phyloP scores from a whole-genome alignment of 2,888 invertebrate genomes.

The Pollenia amentaria region DNA sequence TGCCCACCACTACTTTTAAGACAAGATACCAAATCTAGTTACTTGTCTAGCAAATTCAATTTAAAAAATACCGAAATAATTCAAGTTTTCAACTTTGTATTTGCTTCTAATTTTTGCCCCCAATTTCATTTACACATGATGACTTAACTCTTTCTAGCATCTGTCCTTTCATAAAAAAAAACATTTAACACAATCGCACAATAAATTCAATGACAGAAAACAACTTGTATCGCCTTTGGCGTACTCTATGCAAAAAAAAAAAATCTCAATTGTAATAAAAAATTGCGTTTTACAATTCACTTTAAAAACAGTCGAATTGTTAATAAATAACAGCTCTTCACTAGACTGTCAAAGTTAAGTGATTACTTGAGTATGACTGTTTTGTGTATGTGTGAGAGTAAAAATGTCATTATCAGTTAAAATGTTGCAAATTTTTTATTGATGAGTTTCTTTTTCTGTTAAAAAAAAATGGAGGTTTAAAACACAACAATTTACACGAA shows the following conservation, averaged over 20 bases:
- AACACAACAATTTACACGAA: conserved; percentile 1
- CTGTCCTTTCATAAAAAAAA: conserved; percentile 16
- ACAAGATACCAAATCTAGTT: no score
- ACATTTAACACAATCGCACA: not conserved
- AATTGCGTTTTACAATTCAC: conserved; percentile 30
- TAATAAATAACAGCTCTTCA: conserved; percentile 60
- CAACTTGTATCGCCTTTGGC: conserved; percentile 33
- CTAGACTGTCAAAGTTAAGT: conserved; percentile 52
- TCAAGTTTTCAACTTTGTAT: no score
- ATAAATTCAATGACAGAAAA: conserved; percentile 11
- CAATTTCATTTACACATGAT: not conserved
- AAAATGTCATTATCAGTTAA: conserved; percentile 55
- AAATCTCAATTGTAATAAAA: conserved; percentile 29
- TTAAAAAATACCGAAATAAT: no score
- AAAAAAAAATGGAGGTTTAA: not conserved
- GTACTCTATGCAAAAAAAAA: not conserved
- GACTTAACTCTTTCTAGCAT: conserved; percentile 18
- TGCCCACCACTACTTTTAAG: no score
- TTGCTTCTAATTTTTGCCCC: no score
- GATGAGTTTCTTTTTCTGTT: conserved; percentile 38
- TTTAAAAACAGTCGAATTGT: conserved; percentile 34
- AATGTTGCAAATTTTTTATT: conserved; percentile 62
- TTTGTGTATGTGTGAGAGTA: not conserved
- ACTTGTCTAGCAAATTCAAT: no score
- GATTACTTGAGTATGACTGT: not conserved